Conservation (phyloP, 1,140 invertebrate genomes). For the Lucilia cuprina region DNA sequence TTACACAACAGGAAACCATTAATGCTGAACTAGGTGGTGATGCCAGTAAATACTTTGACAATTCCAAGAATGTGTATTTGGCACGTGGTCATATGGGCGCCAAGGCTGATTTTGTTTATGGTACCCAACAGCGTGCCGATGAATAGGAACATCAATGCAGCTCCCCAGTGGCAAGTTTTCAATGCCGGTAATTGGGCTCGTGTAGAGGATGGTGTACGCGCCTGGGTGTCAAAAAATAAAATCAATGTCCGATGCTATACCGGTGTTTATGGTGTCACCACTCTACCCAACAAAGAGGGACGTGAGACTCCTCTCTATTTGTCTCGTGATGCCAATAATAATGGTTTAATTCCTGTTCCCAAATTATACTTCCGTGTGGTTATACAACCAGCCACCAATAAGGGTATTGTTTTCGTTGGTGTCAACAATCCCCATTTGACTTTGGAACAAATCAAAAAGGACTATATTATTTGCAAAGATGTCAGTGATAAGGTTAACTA, state of each 20-base stretch:
- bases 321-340: slow-evolving; percentile 57
- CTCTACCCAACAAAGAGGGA: slow-evolving; percentile 63
- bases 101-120: slow-evolving; percentile 72
- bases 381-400: slow-evolving; percentile 63
- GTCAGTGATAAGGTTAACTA: slow-evolving; percentile 64
- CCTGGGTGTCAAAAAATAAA: slow-evolving; percentile 56
- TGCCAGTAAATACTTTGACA: slow-evolving; percentile 48
- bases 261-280: slow-evolving; percentile 66
- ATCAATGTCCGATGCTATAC: slow-evolving; percentile 67
- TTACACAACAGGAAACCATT: slow-evolving; percentile 52
- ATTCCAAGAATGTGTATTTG: slow-evolving; percentile 59
- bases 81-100: slow-evolving; percentile 74
- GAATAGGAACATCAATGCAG: slow-evolving; percentile 71
- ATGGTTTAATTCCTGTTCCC: slow-evolving; percentile 65
- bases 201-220: slow-evolving; percentile 63
- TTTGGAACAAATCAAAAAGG: slow-evolving; percentile 54
- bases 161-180: slow-evolving; percentile 72
- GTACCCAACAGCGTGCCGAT: slow-evolving; percentile 69
- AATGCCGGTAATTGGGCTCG: slow-evolving; percentile 72
- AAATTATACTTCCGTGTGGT: slow-evolving; percentile 69
- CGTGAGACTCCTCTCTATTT: slow-evolving; percentile 64
- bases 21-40: slow-evolving; percentile 53
- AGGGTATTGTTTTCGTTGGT: slow-evolving; percentile 67
- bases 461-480: slow-evolving; percentile 66
- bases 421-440: slow-evolving; percentile 69